These are phyloP conservation scores for Macrocentrus cingulum DNA, from an alignment of 1,140 invertebrate species.

Conservation along the genomic window DNA sequence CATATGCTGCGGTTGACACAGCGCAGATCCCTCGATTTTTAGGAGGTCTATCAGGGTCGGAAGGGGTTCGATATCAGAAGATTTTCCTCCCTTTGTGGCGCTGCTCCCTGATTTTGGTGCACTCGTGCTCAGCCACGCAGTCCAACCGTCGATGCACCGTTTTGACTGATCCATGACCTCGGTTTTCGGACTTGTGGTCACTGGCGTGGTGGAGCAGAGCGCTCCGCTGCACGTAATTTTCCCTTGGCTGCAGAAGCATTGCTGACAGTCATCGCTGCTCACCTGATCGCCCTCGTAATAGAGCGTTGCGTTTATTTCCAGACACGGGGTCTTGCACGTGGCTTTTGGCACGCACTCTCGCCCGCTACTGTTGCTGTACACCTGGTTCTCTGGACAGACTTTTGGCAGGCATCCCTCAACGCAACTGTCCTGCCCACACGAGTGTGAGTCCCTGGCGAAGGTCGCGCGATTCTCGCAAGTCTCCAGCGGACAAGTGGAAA, in stretches of 20 bases:
- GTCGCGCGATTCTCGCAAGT: conserved; percentile 81
- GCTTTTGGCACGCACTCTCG: conserved; percentile 73
- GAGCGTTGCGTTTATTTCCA: conserved; percentile 65
- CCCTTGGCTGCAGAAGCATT: conserved; percentile 72
- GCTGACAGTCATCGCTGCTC: conserved; percentile 74
- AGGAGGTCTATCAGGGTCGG: conserved; percentile 59
- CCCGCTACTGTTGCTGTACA: conserved; percentile 70
- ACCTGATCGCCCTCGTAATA: conserved; percentile 78
- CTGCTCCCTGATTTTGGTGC: conserved; percentile 48
- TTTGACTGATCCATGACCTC: conserved; percentile 44
- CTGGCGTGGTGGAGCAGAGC: conserved; percentile 61
- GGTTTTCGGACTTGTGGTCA: conserved; percentile 36
- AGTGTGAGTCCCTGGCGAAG: conserved; percentile 60
- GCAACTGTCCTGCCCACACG: conserved; percentile 74
- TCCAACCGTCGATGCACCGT: conserved; percentile 71
- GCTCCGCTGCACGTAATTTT: conserved; percentile 70
- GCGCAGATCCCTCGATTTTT: conserved; percentile 48
- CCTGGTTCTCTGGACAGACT: conserved; percentile 69
- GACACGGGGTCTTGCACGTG: conserved; percentile 71
- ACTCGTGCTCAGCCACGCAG: conserved; percentile 72
- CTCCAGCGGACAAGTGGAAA: conserved; percentile 76
- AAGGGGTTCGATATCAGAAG: conserved; percentile 66
- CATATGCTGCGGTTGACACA: conserved; percentile 66
- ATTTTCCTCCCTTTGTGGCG: conserved; percentile 3
- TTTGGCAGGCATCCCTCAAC: conserved; percentile 78